phyloP scores from a whole-genome alignment of 2,888 invertebrate genomes.

The Ophion ellenae region DNA sequence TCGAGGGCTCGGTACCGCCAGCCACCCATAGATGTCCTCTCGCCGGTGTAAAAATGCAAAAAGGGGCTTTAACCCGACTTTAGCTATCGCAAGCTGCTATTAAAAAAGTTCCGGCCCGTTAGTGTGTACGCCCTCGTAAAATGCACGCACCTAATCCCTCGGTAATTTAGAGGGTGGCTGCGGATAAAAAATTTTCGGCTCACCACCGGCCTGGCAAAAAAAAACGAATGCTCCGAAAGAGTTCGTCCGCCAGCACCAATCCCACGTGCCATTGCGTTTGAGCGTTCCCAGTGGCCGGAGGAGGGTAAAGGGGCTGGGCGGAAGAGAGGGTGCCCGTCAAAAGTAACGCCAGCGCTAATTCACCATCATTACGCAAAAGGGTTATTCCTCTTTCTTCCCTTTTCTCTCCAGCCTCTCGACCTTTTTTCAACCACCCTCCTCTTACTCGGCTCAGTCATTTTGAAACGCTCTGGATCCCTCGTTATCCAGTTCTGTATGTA shows the following conservation, averaged over 20 bases:
- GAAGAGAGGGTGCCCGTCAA: constrained; percentile 50
- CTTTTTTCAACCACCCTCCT: constrained; percentile 49
- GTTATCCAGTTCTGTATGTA: constrained; percentile 47
- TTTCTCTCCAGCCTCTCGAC: constrained; percentile 29
- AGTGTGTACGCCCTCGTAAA: constrained; percentile 73
- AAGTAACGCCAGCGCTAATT: constrained; percentile 74
- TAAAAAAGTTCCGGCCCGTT: constrained; percentile 74
- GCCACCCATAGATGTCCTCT: not conserved
- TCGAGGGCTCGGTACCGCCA: too few relatives aligned
- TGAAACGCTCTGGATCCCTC: constrained; percentile 51
- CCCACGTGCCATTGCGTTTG: constrained; percentile 33
- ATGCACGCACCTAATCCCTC: constrained; percentile 75
- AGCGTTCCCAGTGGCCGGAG: constrained; percentile 42
- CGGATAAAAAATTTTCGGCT: constrained; percentile 63
- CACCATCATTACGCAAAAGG: constrained; percentile 74
- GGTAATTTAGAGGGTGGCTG: constrained; percentile 72
- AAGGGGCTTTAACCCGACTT: constrained; percentile 57
- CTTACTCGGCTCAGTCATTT: constrained; percentile 48
- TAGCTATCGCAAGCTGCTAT: constrained; percentile 68
- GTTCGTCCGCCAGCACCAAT: constrained; percentile 5
- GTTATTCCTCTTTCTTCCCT: constrained; percentile 69
- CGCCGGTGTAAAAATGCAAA: constrained; percentile 72
- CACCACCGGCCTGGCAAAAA: constrained; percentile 1
- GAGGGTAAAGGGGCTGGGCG: not conserved
- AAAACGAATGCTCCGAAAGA: constrained; percentile 18